Conservation (phyloP, 2,797 vertebrate genomes). For the Molossus molossus region DNA sequence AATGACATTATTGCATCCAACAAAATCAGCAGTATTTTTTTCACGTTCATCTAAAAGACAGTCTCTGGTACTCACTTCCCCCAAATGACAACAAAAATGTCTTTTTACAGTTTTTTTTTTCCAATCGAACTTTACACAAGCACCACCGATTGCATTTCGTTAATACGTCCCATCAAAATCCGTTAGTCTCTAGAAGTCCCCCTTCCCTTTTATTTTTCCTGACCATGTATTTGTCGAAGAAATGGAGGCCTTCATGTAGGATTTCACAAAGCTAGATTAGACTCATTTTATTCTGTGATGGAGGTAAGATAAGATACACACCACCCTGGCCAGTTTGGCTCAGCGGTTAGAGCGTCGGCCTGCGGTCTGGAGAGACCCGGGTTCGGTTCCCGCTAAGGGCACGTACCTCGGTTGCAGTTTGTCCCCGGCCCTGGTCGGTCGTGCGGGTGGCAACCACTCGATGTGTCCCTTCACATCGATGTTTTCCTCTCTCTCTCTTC, state of each 20-base stretch:
- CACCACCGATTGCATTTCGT: neutral
- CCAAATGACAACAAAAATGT: neutral
- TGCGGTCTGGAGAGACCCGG: no score
- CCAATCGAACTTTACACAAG: neutral
- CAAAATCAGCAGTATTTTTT: neutral
- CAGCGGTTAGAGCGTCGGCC: no score
- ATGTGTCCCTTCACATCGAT: no score
- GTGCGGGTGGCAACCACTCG: no score
- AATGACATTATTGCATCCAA: neutral
- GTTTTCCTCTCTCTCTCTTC: no score
- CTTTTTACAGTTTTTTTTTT: conserved; percentile 3
- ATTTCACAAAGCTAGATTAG: neutral
- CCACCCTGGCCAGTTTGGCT: no score
- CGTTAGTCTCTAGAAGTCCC: neutral
- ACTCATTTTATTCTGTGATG: neutral
- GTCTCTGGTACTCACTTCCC: neutral
- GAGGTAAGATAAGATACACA: neutral
- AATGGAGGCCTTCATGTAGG: neutral
- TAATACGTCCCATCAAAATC: neutral
- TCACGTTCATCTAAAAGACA: neutral
- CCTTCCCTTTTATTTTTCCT: neutral
- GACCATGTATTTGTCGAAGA: neutral
- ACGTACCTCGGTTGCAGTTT: no score
- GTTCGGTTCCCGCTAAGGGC: no score
- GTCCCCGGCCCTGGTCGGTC: no score